Percentiles rank a stretch among this genome's conserved stretches.
These are phyloP conservation scores for Aptenodytes forsteri DNA, from an alignment of 2,113 vertebrate genomes.

Conservation along the genomic window DNA sequence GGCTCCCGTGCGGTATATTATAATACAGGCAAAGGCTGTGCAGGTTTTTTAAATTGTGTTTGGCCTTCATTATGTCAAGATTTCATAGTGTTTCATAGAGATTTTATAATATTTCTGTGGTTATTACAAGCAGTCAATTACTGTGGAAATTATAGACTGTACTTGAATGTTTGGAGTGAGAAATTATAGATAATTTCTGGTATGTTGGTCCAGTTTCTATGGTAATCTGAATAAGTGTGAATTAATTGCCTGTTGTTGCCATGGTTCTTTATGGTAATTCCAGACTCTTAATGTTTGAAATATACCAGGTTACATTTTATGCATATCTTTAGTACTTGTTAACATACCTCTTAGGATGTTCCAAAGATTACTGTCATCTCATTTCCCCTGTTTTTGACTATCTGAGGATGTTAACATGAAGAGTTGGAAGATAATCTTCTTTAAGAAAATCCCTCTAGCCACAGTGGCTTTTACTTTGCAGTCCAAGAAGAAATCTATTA, in stretches of 20 bases:
- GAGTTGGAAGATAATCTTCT: slow-evolving; percentile 3
- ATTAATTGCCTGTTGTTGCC: slow-evolving; percentile 55
- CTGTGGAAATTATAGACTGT: slow-evolving; percentile 64
- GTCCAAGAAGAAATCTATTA: neutral
- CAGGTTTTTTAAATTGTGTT: neutral
- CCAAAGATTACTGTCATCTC: neutral
- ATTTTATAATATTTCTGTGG: slow-evolving; percentile 32
- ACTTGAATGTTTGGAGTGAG: slow-evolving; percentile 49
- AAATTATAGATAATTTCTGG: slow-evolving; percentile 58
- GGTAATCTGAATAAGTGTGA: slow-evolving; percentile 52
- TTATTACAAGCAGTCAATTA: slow-evolving; percentile 55
- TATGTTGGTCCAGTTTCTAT: slow-evolving; percentile 61
- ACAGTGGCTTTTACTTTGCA: neutral
- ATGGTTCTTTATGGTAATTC: slow-evolving; percentile 44
- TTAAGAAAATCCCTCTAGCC: neutral
- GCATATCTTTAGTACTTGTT: neutral
- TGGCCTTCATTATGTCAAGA: neutral
- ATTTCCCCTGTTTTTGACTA: neutral
- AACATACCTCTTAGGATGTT: neutral
- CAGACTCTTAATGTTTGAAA: neutral
- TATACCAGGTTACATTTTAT: neutral
- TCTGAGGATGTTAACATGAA: neutral
- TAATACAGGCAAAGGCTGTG: neutral
- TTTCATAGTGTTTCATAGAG: neutral
- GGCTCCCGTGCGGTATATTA: neutral